A percentile compares a stretch with the other conserved stretches of the same genome.
Conservation (phyloP, 2,797 vertebrate genomes). For the Sebastes kiyomatsui region DNA sequence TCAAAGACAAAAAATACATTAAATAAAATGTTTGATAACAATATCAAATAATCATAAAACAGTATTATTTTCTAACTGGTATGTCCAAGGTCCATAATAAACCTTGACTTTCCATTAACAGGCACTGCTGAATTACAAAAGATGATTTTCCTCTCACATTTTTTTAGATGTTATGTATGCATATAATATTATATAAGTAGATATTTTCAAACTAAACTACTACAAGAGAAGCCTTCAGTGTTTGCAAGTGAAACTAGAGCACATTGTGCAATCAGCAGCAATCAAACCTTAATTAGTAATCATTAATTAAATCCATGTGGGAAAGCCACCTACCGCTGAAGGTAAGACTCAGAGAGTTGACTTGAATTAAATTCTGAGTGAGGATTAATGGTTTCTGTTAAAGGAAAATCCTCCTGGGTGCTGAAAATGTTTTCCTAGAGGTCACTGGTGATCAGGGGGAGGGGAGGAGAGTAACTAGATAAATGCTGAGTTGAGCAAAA, state of each 20-base stretch:
- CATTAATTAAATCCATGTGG: constrained; percentile 34
- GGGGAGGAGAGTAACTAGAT: not conserved
- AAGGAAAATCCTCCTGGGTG: constrained; percentile 33
- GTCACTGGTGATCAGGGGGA: constrained; percentile 42
- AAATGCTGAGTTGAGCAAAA: constrained; percentile 15
- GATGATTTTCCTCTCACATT: not conserved
- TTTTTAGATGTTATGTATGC: not conserved
- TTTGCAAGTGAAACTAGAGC: not conserved
- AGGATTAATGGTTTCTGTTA: constrained; percentile 58
- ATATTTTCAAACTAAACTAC: not conserved
- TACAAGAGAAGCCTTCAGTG: not conserved
- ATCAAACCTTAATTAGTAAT: constrained; percentile 34
- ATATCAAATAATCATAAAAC: not conserved
- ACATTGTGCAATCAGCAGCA: constrained; percentile 12
- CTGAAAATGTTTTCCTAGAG: constrained; percentile 38
- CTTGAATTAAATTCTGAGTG: constrained; percentile 30
- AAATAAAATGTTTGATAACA: not conserved
- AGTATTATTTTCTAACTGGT: not conserved
- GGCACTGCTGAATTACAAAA: not conserved
- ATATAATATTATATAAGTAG: not conserved
- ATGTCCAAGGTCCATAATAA: not conserved
- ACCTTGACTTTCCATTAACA: not conserved
- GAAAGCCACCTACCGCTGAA: constrained; percentile 25
- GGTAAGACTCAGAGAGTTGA: constrained; percentile 14
- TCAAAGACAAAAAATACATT: not conserved